These are phyloP conservation scores for Tyria jacobaeae DNA, from an alignment of 2,888 invertebrate genomes.

Conservation along the genomic window DNA sequence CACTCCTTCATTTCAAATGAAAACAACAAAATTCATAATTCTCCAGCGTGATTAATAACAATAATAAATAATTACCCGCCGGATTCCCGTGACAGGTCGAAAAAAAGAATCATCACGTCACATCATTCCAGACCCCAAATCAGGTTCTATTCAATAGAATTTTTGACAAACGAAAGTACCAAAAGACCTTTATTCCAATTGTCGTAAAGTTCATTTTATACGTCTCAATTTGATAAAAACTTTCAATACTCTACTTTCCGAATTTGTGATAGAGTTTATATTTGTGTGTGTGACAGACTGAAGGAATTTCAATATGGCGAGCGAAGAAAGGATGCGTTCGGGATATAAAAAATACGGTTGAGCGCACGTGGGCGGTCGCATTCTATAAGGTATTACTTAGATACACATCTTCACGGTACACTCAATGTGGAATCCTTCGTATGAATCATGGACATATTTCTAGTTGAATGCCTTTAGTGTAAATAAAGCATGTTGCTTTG, in stretches of 20 bases:
- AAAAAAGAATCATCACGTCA: conserved; percentile 68
- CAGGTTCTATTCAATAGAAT: conserved; percentile 73
- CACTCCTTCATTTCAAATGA: conserved; percentile 27
- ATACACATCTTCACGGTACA: conserved; percentile 62
- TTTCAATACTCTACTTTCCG: conserved; percentile 55
- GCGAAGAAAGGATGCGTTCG: conserved; percentile 73
- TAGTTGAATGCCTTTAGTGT: conserved; percentile 24
- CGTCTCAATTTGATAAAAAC: conserved; percentile 30
- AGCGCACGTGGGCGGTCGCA: conserved; percentile 75
- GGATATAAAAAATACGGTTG: conserved; percentile 78
- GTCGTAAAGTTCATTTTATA: conserved; percentile 65
- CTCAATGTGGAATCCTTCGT: conserved; percentile 39
- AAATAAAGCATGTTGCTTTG: conserved; percentile 25
- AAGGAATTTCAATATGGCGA: conserved; percentile 78
- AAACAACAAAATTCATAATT: conserved; percentile 36
- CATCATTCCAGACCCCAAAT: conserved; percentile 74
- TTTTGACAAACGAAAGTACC: conserved; percentile 57
- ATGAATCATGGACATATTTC: conserved; percentile 44
- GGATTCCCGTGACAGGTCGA: conserved; percentile 65
- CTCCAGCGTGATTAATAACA: conserved; percentile 70
- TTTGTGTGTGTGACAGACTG: conserved; percentile 56
- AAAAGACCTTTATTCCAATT: conserved; percentile 61
- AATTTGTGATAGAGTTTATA: conserved; percentile 56
- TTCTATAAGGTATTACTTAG: conserved; percentile 61
- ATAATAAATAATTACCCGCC: conserved; percentile 39